Base-by-base conservation (phyloP, 2,888 invertebrate species). In the Blastobasis adustella region DNA sequence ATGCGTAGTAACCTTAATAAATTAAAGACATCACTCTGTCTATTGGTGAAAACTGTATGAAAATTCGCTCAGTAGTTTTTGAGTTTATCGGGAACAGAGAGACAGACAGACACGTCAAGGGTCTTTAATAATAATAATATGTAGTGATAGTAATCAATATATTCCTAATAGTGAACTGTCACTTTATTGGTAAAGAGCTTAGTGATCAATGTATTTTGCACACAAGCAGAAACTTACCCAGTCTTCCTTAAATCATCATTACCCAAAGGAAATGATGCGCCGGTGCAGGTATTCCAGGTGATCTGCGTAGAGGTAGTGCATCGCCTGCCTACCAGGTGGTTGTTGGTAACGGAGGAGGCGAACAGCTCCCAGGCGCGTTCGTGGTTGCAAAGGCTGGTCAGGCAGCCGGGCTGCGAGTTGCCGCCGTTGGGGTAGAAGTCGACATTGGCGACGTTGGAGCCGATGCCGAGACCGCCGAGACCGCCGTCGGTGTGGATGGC, bases 401-500 rank as follows among this genome's bases (percentile, higher is more conserved):
- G 1, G 50, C 84, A 85, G 2, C 77, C 81, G 1, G 83, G 82
- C 49, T 82, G 80, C n/a, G 67, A 69, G 49, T 60, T 74, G 0
- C 92, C 91, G 45, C 88, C 85, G 58, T 92, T 92, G 36, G 90
- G 90, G 83, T 89, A 91, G 70, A 91, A 92, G 67, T 92, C 91
- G 2, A 71, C 90, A 52, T 90, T 73, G 0, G 83, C 91, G 4
- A 91, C 71, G 5, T 82, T 67, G 4, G 73, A 66, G 0, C 90
- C 90, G 41, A 82, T 90, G 63, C 65, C 91, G 69, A 63, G 85
- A 69, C 63, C 88, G 65, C 9, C 79, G 62, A 63, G 74, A 66
- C 73, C 73, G 2, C 90, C 82, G 8, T 83, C 90, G 41, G 91
- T 90, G 51, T 83, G 82, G 41, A 82, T 79, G 39, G 68, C 79